Evolutionary conservation across 2,113 vertebrate species (phyloP).

Genomic region (Gadus macrocephalus): DNA sequence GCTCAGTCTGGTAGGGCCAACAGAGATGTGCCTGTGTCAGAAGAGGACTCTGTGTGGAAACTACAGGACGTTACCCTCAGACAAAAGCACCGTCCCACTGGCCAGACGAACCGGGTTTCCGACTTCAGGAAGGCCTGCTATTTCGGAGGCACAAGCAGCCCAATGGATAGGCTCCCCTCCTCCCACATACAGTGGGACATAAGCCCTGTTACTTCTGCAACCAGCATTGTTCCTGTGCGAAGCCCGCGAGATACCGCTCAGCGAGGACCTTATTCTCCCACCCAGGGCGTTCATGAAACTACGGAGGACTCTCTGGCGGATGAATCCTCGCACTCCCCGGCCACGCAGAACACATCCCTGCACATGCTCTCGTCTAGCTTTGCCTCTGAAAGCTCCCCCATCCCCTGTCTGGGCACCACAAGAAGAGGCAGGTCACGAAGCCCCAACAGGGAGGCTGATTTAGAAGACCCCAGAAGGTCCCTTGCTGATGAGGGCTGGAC

Average conservation of each 20-base stretch:
- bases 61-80: conserved; percentile 67
- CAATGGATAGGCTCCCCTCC: conserved; percentile 56
- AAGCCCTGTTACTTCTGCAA: conserved; percentile 69
- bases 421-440: conserved; percentile 28
- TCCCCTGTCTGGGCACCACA: conserved; percentile 26
- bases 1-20: conserved; percentile 27
- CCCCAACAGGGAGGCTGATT: conserved; percentile 32
- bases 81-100: conserved; percentile 56
- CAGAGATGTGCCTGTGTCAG: conserved; percentile 25
- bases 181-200: conserved; percentile 72
- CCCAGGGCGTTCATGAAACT: conserved; percentile 12
- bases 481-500: conserved; percentile 40
- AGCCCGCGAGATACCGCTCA: conserved; percentile 39
- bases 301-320: conserved; percentile 39
- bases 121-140: conserved; percentile 73
- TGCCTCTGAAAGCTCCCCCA: conserved; percentile 33
- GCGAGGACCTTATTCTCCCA: conserved; percentile 22
- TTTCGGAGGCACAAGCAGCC: conserved; percentile 76
- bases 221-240: conserved; percentile 59
- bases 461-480: conserved; percentile 30
- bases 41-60: conserved; percentile 67
- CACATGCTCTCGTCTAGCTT: conserved; percentile 48
- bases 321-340: conserved; percentile 49
- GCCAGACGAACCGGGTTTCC: conserved; percentile 56
- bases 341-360: conserved; percentile 65